Conservation (phyloP, 2,888 invertebrate genomes). For the Stratiomys singularior region DNA sequence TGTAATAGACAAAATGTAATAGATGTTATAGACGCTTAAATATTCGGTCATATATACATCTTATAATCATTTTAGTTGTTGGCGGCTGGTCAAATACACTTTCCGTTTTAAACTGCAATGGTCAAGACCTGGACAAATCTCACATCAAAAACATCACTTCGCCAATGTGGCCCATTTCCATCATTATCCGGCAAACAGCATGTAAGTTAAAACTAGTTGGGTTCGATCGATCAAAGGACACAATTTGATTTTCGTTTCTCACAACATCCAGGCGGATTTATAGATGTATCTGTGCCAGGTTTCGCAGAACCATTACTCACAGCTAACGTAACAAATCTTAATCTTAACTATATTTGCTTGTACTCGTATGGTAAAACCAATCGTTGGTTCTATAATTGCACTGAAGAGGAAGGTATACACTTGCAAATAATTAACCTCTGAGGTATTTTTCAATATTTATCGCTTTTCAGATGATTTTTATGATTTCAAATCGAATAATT, state of each 20-base stretch:
- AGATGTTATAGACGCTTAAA: no score
- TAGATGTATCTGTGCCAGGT: constrained; percentile 11
- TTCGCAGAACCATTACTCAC: constrained; percentile 15
- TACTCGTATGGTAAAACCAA: constrained; percentile 12
- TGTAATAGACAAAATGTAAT: no score
- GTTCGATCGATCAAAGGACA: no score
- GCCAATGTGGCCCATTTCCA: constrained; percentile 25
- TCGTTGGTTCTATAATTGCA: constrained; percentile 22
- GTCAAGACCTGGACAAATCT: constrained; percentile 12
- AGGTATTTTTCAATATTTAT: no score
- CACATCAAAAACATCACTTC: constrained; percentile 16
- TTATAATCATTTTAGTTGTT: background rate
- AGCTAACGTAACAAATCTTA: background rate
- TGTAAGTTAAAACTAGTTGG: constrained; percentile 2
- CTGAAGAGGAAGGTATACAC: constrained; percentile 27
- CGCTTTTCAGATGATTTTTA: background rate
- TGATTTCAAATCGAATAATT: constrained; percentile 10
- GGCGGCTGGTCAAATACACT: constrained; percentile 19
- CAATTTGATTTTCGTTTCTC: background rate
- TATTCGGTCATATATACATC: no score
- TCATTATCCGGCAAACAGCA: constrained; percentile 7
- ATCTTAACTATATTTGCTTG: constrained; percentile 17
- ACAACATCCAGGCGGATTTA: constrained; percentile 7
- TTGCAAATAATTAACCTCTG: no score
- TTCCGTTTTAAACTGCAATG: constrained; percentile 16